Evolutionary conservation across 2,113 vertebrate species (phyloP), one percentile per base, ranked within the genome.

Genomic region (Menura novaehollandiae): DNA sequence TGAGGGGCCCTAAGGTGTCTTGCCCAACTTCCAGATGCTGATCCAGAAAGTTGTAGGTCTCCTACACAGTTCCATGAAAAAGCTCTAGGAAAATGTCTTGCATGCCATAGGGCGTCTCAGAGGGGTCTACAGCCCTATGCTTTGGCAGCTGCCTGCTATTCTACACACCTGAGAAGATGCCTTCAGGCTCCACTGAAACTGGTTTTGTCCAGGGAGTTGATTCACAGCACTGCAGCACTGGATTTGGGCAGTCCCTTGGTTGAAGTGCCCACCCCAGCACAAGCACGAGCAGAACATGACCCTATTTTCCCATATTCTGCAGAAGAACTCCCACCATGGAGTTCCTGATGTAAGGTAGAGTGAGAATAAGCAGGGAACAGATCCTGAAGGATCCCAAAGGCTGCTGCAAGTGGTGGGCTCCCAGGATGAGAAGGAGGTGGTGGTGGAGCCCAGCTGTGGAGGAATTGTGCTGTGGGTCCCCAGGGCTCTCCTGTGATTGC

Each of bases 121-220:
- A 60, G 21, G 33, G 16, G 5, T 59, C 43, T 72, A 28, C n/a
- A 88, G 37, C 27, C 14, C 59, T 27, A 0, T 0, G 1, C 27
- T 88, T 72, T 39, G 41, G 33, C 62, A 76, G 33, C 49, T 88
- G 62, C 24, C 56, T 92, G 19, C 2, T 6, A 18, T 2, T 55
- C 13, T 44, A 49, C 19, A 12, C 17, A 7, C 26, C 59, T 73
- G 41, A 89, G 55, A 24, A 85, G 51, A 20, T 7, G 2, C 41
- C 37, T 68, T 84, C 67, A 55, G 46, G 30, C n/a, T 44, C 33
- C 20, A 7, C 37, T 6, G 11, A 27, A 56, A 24, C 19, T 19
- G 11, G 15, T 37, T 43, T 5, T 3, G 39, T 33, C 9, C 22
- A 37, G 68, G 11, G 18, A 12, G 2, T 23, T 32, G 52, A 46